Percentiles rank a stretch among this genome's conserved stretches.
These are phyloP conservation scores for Proteles cristata DNA, from an alignment of 2,113 vertebrate species.

Conservation along the genomic window DNA sequence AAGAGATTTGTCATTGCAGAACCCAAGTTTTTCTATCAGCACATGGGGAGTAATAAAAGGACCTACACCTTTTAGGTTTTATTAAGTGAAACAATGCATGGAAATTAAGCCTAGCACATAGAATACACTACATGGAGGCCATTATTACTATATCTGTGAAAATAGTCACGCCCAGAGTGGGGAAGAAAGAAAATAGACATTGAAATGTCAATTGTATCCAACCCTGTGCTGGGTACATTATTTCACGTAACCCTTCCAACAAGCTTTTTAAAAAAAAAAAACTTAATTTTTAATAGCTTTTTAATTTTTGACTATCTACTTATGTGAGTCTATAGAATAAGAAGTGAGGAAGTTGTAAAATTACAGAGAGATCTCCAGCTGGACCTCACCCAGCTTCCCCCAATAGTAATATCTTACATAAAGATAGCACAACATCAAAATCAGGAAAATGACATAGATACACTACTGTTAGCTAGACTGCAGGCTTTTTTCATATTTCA, in stretches of 20 bases:
- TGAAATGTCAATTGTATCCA: background rate
- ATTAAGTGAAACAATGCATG: background rate
- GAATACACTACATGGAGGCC: background rate
- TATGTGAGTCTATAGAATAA: background rate
- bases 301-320: background rate
- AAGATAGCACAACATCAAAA: background rate
- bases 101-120: background rate
- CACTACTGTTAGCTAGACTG: background rate
- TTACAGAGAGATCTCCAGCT: background rate
- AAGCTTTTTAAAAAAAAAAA: background rate
- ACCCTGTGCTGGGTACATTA: background rate
- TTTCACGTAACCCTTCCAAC: background rate
- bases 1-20: background rate
- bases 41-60: background rate
- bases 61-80: background rate
- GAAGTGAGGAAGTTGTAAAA: background rate
- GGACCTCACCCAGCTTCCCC: background rate
- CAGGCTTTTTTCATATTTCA: background rate
- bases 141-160: background rate
- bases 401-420: background rate
- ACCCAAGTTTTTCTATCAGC: background rate
- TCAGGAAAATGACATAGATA: background rate
- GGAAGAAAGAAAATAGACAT: background rate
- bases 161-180: background rate
- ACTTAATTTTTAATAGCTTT: background rate